Evolutionary conservation across 2,113 vertebrate genomes (phyloP).

Genomic region (Tragulus kanchil): DNA sequence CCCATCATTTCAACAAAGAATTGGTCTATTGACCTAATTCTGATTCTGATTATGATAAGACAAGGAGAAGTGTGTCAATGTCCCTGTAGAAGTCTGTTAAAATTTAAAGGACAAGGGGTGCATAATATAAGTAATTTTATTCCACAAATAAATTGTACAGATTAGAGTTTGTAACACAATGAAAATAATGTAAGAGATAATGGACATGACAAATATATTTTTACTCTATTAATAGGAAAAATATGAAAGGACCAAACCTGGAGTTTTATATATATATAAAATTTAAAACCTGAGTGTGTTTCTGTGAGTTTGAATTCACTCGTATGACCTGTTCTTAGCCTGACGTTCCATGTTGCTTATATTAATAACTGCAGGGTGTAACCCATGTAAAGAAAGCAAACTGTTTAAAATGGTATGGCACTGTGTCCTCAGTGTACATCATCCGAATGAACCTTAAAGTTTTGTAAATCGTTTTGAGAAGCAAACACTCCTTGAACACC

Average conservation of each 20-base stretch:
- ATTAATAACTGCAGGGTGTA: conserved; percentile 53
- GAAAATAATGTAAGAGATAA: conserved; percentile 68
- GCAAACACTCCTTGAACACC: conserved; percentile 63
- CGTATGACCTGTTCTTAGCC: conserved; percentile 62
- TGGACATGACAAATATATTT: conserved; percentile 56
- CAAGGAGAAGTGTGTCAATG: conserved; percentile 51
- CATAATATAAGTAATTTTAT: conserved; percentile 70
- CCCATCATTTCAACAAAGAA: conserved; percentile 20
- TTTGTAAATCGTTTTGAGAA: conserved; percentile 59
- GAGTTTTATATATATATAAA: background rate
- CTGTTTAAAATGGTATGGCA: conserved; percentile 73
- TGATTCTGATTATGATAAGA: conserved; percentile 58
- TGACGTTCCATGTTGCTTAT: background rate
- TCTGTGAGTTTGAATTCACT: conserved; percentile 67
- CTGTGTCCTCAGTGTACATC: conserved; percentile 63
- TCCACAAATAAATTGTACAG: conserved; percentile 60
- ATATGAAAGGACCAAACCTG: conserved; percentile 17
- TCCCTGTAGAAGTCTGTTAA: conserved; percentile 66
- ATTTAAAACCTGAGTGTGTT: background rate
- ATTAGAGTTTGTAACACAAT: conserved; percentile 56
- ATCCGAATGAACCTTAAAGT: conserved; percentile 66
- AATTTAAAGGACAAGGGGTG: conserved; percentile 61
- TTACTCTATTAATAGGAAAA: conserved; percentile 33
- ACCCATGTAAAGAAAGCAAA: conserved; percentile 37
- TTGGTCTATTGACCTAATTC: conserved; percentile 58